phyloP scores from a whole-genome alignment of 2,113 vertebrate genomes.

The Corvus cornix region DNA sequence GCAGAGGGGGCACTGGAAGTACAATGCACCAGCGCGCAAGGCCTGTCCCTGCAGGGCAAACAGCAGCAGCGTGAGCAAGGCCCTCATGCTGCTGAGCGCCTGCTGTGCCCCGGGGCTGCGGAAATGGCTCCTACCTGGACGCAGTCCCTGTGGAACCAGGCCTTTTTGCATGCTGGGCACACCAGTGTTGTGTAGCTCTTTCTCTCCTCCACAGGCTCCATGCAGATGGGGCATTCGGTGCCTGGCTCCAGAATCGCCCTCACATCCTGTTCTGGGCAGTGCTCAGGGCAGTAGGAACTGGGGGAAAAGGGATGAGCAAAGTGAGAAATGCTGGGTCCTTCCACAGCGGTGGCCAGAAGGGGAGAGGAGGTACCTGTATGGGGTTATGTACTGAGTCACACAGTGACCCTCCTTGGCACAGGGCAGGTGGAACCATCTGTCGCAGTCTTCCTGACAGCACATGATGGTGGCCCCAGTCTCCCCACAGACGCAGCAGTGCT shows the following conservation, averaged over 20 bases:
- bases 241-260: accelerated
- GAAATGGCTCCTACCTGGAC: no score
- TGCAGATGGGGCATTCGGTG: not conserved
- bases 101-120: no score
- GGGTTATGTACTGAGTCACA: no score
- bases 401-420: not conserved
- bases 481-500: not conserved
- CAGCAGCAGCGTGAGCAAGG: no score
- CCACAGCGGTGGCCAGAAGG: accelerated
- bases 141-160: no score
- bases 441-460: accelerated
- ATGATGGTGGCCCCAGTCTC: not conserved
- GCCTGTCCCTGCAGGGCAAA: no score
- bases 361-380: not conserved
- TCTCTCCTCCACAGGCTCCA: not conserved
- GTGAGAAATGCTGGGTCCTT: no score
- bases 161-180: not conserved
- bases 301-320: not conserved
- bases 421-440: not conserved
- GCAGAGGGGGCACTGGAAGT: no score
- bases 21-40: no score
- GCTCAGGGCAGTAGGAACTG: not conserved
- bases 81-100: no score
- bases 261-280: not conserved
- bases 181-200: not conserved